Evolutionary conservation across 1,140 invertebrate genomes (phyloP).

Genomic region (Listronotus oregonensis): DNA sequence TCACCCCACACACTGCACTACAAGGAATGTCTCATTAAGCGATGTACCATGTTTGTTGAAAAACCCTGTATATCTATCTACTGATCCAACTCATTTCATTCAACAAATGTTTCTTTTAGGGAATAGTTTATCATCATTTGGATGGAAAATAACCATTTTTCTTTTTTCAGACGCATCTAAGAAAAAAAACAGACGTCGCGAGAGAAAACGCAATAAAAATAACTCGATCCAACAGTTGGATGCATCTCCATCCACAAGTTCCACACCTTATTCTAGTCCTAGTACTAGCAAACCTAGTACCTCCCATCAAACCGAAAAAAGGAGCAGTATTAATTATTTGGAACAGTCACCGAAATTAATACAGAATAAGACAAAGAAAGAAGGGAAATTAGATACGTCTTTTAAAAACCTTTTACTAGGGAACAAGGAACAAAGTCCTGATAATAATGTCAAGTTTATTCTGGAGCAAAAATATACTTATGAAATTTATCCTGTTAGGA

Average conservation of each 20-base stretch:
- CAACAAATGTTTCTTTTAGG: no score
- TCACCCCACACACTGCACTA: no score
- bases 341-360: no score
- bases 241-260: neutral
- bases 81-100: no score
- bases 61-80: no score
- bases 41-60: no score
- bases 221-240: neutral
- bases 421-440: neutral
- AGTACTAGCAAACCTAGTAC: neutral
- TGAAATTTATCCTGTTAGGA: constrained; percentile 25
- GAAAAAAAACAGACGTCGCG: neutral
- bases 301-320: neutral
- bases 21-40: no score
- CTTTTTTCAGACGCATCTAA: neutral
- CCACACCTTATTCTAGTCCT: neutral
- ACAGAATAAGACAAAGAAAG: no score
- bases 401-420: neutral
- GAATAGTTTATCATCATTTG: no score
- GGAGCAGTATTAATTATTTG: neutral
- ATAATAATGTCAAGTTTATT: neutral
- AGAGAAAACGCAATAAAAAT: neutral
- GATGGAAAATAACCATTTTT: no score
- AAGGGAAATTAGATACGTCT: neutral
- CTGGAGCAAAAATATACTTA: neutral